Evolutionary conservation across 2,888 invertebrate species (phyloP).

Genomic region (Syrista parreyssii): DNA sequence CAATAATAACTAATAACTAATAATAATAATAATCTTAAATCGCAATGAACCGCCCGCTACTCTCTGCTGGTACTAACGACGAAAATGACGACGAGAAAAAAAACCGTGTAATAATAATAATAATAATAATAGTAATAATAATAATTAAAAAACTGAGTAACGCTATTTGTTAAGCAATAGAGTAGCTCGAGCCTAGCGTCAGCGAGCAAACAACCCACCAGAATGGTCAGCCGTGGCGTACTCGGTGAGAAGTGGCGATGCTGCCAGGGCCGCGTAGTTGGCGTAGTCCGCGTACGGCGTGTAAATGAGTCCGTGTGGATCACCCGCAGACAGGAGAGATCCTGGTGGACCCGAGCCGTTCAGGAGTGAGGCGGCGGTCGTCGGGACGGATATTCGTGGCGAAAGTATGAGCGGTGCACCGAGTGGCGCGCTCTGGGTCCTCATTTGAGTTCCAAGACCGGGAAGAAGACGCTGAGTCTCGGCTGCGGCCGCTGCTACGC

Average conservation of each 20-base stretch:
- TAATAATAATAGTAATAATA: conserved; percentile 15
- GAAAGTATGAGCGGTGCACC: conserved; percentile 94
- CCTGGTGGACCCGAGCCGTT: conserved; percentile 74
- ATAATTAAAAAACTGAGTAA: background rate
- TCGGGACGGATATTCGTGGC: conserved; percentile 87
- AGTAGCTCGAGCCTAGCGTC: conserved; percentile 68
- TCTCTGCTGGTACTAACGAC: background rate
- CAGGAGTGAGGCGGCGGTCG: conserved; percentile 76
- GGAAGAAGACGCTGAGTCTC: conserved; percentile 83
- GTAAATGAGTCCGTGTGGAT: conserved; percentile 89
- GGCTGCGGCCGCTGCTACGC: conserved; percentile 83
- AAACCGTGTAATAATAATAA: conserved; percentile 19
- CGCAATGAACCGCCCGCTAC: background rate
- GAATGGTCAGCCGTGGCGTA: conserved; percentile 91
- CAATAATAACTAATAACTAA: background rate
- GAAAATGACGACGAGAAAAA: background rate
- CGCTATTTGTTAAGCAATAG: conserved; percentile 11
- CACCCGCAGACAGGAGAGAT: conserved; percentile 75
- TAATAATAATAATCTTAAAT: conserved; percentile 1
- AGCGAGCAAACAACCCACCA: conserved; percentile 94
- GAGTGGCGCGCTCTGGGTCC: conserved; percentile 79
- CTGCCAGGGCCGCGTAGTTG: conserved; percentile 87
- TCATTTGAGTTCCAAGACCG: conserved; percentile 74
- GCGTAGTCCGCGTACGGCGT: conserved; percentile 89
- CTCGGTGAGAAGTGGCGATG: conserved; percentile 85